Evolutionary conservation across 2,113 vertebrate species (phyloP), one percentile per base, ranked within the genome.

Genomic region (Ictidomys tridecemlineatus): DNA sequence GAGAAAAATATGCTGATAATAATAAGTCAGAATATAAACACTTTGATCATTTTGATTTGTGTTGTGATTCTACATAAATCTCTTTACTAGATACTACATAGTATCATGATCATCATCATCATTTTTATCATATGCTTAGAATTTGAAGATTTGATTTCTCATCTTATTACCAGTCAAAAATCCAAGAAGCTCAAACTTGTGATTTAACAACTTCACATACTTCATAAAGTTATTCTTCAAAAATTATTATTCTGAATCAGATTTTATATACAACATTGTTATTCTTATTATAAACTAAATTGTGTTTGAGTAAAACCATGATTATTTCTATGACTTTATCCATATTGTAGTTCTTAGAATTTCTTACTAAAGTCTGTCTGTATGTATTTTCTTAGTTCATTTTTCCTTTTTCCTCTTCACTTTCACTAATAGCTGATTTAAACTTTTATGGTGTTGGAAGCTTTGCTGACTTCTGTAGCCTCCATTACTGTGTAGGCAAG

Each of bases 361-460:
- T 98, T 99, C 97, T 98, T 98, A 98, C 97, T 98, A 96, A 98
- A 96, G 95, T 98, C 97, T 98, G 92, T 98, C 97, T 98, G 92
- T 94, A 97, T 98, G 92, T 98, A 99, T 98, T 98, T 98, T 98
- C 98, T 99, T 99, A 98, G 98, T 98, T 98, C 97, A 98, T 98
- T 98, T 97, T 98, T 98, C 98, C 96, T 99, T 97, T 99, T 98
- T 98, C 98, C 98, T 99, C 99, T 99, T 98, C 67, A 99, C 99
- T 99, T 98, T 99, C 99, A 99, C 98, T 99, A 99, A 99, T 99
- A 99, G 99, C 99, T 99, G 99, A 98, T 98, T 98, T 99, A 99
- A 99, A 99, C 99, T 99, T 98, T 99, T 99, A 99, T 99, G 97
- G 98, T 99, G 97, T 99, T 98, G 98, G 98, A 99, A 99, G 98